A percentile compares a stretch with the other conserved stretches of the same genome.
phyloP scores from a whole-genome alignment of 2,888 invertebrate species.

The Glyphotaelius pellucidus region DNA sequence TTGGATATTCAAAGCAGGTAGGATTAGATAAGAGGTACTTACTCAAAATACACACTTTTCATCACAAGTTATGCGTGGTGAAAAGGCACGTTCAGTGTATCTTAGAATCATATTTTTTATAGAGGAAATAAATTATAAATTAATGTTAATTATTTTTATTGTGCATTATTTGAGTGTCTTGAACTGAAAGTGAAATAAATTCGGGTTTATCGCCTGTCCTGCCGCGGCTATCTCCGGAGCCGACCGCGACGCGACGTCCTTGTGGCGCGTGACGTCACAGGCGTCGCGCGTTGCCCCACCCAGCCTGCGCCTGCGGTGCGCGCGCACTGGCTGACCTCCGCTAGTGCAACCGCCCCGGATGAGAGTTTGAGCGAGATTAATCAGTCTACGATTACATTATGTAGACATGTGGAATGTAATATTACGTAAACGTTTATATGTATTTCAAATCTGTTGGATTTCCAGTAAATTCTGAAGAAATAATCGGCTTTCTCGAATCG shows the following conservation, averaged over 20 bases:
- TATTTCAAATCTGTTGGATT: background rate
- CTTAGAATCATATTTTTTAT: background rate
- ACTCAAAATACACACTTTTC: too few relatives aligned
- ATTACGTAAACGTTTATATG: background rate
- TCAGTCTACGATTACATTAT: background rate
- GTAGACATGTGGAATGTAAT: background rate
- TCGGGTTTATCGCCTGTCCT: constrained; percentile 25
- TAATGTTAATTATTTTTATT: background rate
- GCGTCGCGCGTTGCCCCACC: constrained; percentile 3
- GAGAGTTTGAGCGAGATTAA: background rate
- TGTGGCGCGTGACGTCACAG: background rate
- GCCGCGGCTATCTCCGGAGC: constrained; percentile 4
- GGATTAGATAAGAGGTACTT: too few relatives aligned
- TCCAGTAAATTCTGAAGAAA: background rate
- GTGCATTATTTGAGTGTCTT: background rate
- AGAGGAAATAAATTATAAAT: background rate
- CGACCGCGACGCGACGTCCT: background rate
- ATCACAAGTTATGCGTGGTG: background rate
- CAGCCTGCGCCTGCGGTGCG: background rate
- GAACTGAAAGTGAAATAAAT: background rate
- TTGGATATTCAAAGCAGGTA: too few relatives aligned
- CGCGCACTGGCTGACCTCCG: constrained; percentile 32
- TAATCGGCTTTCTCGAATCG: background rate
- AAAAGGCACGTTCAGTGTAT: background rate
- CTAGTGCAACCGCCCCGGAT: constrained; percentile 29